Evolutionary conservation across 2,888 invertebrate species (phyloP), one percentile per base, ranked within the genome.

Genomic region (Noctua pronuba): DNA sequence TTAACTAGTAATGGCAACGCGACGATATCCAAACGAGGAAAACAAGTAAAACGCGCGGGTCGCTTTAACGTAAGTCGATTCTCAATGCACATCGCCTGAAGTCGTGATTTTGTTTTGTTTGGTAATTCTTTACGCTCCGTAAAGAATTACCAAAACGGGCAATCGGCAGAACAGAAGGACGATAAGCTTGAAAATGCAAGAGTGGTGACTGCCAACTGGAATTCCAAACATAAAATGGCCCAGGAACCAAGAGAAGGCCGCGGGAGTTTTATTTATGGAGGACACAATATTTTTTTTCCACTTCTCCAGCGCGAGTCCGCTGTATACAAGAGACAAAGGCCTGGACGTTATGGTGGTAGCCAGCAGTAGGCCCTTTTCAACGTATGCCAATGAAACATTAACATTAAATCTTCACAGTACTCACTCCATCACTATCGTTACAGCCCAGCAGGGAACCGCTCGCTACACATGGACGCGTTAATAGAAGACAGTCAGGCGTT

Each of bases 401-500:
- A 21, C 24, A 52, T n/a, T 55, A n/a, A n/a, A 41, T 28, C 6
- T 38, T 18, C 38, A 18, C 24, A 44, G 2, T 13, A 13, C 35
- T 28, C 18, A 73, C 16, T 11, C 5, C 1, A 35, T 18, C 18
- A 16, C 58, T 41, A 10, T 52, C 16, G 13, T 65, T 89, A 0
- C 92, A 97, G 97, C 55, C 88, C 93, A 0, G 93, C 93, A 1
- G 96, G 95, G 35, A 95, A 97, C 71, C 88, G 93, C 11, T 88
- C 93, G 0, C 91, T 94, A 13, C 97, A 97, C 90, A 97, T 97
- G 97, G 95, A 96, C 66, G 97, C 97, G 3, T 91, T 97, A 44
- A 94, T 97, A 72, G 94, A 95, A 24, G 97, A 97, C 91, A 96
- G 97, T 3, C 84, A 93, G 7, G 97, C 97, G 55, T 97, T 97